Evolutionary conservation across 2,113 vertebrate genomes (phyloP).

Genomic region (Potamarius usumacintae): DNA sequence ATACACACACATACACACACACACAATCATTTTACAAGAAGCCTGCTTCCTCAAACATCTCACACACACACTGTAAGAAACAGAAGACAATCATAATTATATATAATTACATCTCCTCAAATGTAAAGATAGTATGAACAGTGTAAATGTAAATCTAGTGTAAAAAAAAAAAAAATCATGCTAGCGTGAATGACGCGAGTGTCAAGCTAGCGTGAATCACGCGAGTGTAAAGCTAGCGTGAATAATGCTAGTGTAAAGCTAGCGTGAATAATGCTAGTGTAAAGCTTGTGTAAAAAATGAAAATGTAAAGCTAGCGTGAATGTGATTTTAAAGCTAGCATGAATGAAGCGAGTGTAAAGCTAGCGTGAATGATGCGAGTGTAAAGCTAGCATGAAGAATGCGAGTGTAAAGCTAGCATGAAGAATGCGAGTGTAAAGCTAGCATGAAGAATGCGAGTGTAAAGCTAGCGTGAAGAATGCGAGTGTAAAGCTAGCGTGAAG

Average conservation of each 20-base stretch:
- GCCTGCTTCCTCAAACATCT: background rate
- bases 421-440: background rate
- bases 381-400: background rate
- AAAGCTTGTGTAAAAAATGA: background rate
- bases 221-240: background rate
- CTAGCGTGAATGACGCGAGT: background rate
- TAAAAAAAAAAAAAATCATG: background rate
- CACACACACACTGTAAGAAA: background rate
- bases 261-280: background rate
- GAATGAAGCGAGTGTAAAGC: background rate
- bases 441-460: too few species aligned
- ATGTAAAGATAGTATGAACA: background rate
- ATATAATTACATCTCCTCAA: too few species aligned
- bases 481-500: background rate
- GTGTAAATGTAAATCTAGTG: background rate
- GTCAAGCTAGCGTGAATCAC: background rate
- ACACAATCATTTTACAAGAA: background rate
- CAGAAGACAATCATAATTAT: background rate
- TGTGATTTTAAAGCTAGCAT: background rate
- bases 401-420: background rate
- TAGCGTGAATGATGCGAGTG: background rate
- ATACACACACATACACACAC: conserved; percentile 4
- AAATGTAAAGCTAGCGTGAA: background rate
- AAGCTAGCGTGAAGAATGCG: background rate
- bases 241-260: background rate